Base-by-base conservation (phyloP, 64 coral and sea anemone species). In the Platygyra sinensis region DNA sequence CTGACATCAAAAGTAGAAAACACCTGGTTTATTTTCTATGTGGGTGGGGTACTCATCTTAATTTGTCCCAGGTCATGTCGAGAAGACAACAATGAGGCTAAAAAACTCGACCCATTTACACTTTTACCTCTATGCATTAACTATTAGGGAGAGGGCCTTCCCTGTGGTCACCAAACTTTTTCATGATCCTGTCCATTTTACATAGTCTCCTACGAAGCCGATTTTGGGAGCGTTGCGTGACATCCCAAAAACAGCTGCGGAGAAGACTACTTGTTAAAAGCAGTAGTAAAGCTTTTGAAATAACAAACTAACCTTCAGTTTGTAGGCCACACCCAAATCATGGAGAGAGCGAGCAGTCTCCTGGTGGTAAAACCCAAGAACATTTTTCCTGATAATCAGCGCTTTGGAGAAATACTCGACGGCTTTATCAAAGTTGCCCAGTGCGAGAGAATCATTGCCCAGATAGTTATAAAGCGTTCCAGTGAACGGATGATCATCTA, bases 301-400 rank as follows among this genome's bases (percentile, higher is more conserved):
- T 51, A 15, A 50, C 18, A 50, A 77, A 52, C 31, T 77, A 42
- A 71, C 81, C 81, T 85, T 85, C 81, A 50, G 65, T 86, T 86
- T 91, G 59, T 64, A 76, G 77, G 80, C 73, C 25, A 85, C 13
- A 31, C 89, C 89, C 81, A 91, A 84, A 64, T 76, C 80, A 19
- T 91, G 89, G 10, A 64, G 59, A 24, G 82, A 79, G 10, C 90
- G 82, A 38, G 90, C 82, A 78, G 90, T 92, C 67, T 92, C 90
- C 72, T 87, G 90, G 86, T 92, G 74, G 83, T n/a, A 80, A 15
- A 77, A 30, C 1, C 89, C 89, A 18, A 91, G 39, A 31, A 59
- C 51, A 7, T 10, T 90, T 62, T 77, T 79, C 17, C 82, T 49
- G 62, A 92, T 92, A 30, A 69, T 69, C 16, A 87, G 61, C 0